Evolutionary conservation across 2,113 vertebrate species (phyloP).

Genomic region (Anarrhichthys ocellatus): DNA sequence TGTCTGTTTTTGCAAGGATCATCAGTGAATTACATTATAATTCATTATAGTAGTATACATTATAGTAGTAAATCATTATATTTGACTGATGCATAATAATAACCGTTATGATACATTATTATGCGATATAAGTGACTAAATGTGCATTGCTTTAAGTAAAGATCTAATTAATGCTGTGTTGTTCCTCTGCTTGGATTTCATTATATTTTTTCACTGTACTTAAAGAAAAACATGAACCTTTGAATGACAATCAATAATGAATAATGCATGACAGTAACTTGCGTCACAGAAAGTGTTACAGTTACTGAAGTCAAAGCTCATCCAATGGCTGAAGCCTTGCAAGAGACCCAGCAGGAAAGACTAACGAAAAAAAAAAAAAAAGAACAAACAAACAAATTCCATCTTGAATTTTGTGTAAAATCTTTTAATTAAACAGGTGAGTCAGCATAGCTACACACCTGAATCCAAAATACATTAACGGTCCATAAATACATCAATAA

Average conservation of each 20-base stretch:
- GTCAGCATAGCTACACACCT: not conserved
- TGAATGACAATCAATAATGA: not conserved
- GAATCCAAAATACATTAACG: not conserved
- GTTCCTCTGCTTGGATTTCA: no score
- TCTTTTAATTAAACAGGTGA: not conserved
- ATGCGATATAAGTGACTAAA: not conserved
- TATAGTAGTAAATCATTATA: not conserved
- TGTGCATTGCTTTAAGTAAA: not conserved
- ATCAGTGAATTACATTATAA: not conserved
- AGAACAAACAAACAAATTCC: not conserved
- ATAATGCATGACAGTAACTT: no score
- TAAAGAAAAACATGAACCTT: not conserved
- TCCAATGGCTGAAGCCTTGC: not conserved
- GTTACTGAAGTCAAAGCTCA: not conserved
- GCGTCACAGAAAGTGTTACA: not conserved
- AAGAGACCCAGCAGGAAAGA: not conserved
- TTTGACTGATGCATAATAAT: not conserved
- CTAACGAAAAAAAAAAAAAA: not conserved
- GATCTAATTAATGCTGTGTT: not conserved
- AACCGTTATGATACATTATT: not conserved
- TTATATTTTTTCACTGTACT: no score
- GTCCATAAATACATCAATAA: slow-evolving; percentile 63
- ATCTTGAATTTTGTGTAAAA: not conserved
- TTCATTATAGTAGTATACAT: no score
- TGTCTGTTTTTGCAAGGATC: no score